These are phyloP conservation scores for Streptopelia turtur DNA, from an alignment of 2,797 vertebrate genomes.

Conservation along the genomic window DNA sequence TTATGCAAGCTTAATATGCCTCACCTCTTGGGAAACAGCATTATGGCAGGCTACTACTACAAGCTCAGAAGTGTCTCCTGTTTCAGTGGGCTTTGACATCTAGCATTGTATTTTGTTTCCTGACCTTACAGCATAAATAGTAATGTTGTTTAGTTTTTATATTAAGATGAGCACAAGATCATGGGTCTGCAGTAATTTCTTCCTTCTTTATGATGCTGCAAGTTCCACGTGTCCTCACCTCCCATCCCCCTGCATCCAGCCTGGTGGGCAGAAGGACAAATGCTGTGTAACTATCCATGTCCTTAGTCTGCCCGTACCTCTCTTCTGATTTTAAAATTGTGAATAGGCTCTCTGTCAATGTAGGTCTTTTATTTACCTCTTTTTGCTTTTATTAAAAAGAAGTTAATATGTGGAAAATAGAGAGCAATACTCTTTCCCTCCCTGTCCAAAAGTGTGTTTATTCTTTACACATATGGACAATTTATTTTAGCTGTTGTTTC, in stretches of 20 bases:
- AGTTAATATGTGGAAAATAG: not conserved
- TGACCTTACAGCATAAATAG: not conserved
- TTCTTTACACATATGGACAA: not conserved
- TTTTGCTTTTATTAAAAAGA: not conserved
- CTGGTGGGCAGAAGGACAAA: not conserved
- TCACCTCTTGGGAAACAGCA: not conserved
- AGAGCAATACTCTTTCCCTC: not conserved
- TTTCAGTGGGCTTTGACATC: not conserved
- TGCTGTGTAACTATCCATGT: accelerated
- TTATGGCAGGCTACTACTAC: not conserved
- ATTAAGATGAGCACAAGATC: not conserved
- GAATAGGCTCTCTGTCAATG: not conserved
- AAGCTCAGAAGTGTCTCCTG: not conserved
- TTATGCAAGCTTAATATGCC: not conserved
- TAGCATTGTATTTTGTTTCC: not conserved
- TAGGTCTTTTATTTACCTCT: not conserved
- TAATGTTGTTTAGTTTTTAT: not conserved
- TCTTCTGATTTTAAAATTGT: not conserved
- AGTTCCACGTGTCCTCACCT: not conserved
- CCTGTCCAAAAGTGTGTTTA: not conserved
- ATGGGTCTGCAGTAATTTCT: not conserved
- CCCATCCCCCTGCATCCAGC: not conserved
- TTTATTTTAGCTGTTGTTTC: not conserved
- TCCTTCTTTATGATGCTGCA: not conserved
- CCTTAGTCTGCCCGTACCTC: not conserved